Base-by-base conservation (phyloP, 2,113 vertebrate genomes). In the Riparia riparia region DNA sequence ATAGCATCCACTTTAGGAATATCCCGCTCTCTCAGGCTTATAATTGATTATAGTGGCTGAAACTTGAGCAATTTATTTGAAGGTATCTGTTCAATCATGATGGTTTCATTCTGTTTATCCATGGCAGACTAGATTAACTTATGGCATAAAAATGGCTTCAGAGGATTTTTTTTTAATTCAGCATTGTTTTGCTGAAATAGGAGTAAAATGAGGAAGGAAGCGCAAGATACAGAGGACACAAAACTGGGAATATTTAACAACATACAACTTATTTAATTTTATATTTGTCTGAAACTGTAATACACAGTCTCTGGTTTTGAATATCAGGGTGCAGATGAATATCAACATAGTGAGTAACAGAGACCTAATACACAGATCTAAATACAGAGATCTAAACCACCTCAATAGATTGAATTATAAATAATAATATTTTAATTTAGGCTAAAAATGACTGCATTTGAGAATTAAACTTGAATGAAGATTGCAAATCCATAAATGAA, bases 401-500 rank as follows among this genome's bases (percentile, higher is more conserved):
- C 5, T 50, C 14, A 84, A 57, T 2, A 56, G 29, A 44, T 41
- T 49, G 24, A 79, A 70, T 37, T 47, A 22, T 29, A 72, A 79
- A 58, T 41, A 21, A 53, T 7, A 80, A 72, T 65, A 42, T 47
- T 79, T 16, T 32, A 39, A 26, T 78, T 28, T 44, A 76, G 61
- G 9, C 1, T 60, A 77, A 79, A 94, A 80, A 71, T 70, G 0
- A 47, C 44, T 92, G 17, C 9, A 22, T 76, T 14, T 50, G 12
- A 39, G 19, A 26, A 2, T 18, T 39, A 86, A 37, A 45, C 1
- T 84, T 61, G 18, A 51, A 18, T 66, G 42, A 70, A 45, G 7
- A 57, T 5, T n/a, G 4, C 1, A 66, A 61, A 63, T 42, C n/a
- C 0, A 2, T 65, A 4, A 83, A 39, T 41, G 3, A 56, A 37